These are phyloP conservation scores for Macrocentrus cingulum DNA, from an alignment of 1,140 invertebrate species.

Conservation along the genomic window DNA sequence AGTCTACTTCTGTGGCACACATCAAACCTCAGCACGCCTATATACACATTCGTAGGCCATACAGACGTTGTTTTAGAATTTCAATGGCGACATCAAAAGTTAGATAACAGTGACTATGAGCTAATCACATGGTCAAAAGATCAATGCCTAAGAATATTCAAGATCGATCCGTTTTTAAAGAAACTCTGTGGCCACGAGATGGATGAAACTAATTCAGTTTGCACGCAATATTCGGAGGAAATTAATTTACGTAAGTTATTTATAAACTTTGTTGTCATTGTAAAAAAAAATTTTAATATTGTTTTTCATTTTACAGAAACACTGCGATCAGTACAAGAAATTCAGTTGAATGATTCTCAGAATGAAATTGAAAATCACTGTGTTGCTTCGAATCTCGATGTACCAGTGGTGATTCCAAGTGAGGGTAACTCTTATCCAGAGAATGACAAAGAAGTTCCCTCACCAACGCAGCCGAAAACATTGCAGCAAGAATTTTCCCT, in stretches of 20 bases:
- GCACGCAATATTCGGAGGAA: constrained; percentile 53
- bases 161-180: constrained; percentile 80
- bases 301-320: constrained; percentile 37
- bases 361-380: constrained; percentile 49
- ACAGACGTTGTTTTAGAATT: constrained; percentile 93
- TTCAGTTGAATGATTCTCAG: constrained; percentile 48
- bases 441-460: constrained; percentile 50
- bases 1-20: constrained; percentile 82
- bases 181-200: constrained; percentile 62
- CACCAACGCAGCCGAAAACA: constrained; percentile 62
- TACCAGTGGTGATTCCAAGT: constrained; percentile 32
- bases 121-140: constrained; percentile 96
- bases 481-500: constrained; percentile 86
- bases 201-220: constrained; percentile 49
- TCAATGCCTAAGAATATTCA: constrained; percentile 88
- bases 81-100: constrained; percentile 79
- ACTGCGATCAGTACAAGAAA: constrained; percentile 50
- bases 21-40: constrained; percentile 68
- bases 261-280: background rate
- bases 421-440: constrained; percentile 40
- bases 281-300: constrained; percentile 2
- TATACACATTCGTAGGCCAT: constrained; percentile 89
- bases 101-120: constrained; percentile 73
- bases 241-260: constrained; percentile 46
- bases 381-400: constrained; percentile 43